These are phyloP conservation scores for Champsocephalus gunnari DNA, from an alignment of 2,797 vertebrate genomes.

Conservation along the genomic window DNA sequence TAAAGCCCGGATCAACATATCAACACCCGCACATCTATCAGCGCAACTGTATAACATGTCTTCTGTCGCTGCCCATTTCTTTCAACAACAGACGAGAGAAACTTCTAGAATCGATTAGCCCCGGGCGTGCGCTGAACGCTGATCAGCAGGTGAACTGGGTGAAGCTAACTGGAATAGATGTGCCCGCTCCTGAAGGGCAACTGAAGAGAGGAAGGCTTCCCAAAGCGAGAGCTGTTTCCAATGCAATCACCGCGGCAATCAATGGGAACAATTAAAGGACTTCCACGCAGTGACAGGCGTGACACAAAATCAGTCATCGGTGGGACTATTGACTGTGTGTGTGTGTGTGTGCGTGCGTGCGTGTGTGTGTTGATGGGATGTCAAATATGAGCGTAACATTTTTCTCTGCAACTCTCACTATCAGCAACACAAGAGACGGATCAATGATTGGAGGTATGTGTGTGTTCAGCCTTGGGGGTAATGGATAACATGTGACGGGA, in stretches of 20 bases:
- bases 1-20: too few relatives aligned
- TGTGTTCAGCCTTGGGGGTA: not conserved
- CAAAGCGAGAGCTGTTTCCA: conserved; percentile 41
- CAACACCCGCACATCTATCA: conserved; percentile 27
- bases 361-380: not conserved
- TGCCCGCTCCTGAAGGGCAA: conserved; percentile 49
- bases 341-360: not conserved
- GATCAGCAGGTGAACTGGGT: conserved; percentile 65
- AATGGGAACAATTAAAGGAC: conserved; percentile 69
- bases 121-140: conserved; percentile 53
- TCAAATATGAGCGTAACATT: not conserved
- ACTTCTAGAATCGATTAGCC: conserved; percentile 54
- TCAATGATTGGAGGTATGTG: not conserved
- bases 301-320: conserved; percentile 57
- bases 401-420: not conserved
- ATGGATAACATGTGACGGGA: too few relatives aligned
- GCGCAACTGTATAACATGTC: not conserved
- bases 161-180: conserved; percentile 67
- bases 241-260: conserved; percentile 57
- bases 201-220: conserved; percentile 30
- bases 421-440: not conserved
- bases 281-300: conserved; percentile 48
- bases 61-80: not conserved
- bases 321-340: conserved; percentile 32
- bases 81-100: conserved; percentile 61